Evolutionary conservation across 1,140 invertebrate genomes (phyloP).

Genomic region (Tetragonula clypearis): DNA sequence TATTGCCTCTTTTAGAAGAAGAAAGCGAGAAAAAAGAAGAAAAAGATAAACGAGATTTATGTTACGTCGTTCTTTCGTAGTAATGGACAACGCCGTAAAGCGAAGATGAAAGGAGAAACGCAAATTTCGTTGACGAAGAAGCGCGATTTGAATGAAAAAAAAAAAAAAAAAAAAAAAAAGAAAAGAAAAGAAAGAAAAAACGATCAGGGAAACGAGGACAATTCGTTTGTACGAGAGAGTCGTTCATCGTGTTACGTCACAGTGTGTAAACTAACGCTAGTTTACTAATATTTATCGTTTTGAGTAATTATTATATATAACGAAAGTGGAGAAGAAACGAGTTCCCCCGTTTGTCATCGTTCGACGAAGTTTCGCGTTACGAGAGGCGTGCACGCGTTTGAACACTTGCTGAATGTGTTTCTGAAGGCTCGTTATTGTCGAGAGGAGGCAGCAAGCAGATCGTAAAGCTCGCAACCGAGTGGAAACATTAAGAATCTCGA

Average conservation of each 20-base stretch:
- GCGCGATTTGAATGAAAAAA: too few relatives aligned
- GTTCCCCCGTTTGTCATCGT: not conserved
- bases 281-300: not conserved
- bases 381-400: constrained; percentile 1
- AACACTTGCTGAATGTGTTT: constrained; percentile 13
- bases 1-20: not conserved
- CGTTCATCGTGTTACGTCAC: not conserved
- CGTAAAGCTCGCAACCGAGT: constrained; percentile 33
- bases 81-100: too few relatives aligned
- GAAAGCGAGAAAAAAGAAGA: too few relatives aligned
- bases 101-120: too few relatives aligned
- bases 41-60: too few relatives aligned
- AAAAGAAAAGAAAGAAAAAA: too few relatives aligned
- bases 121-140: too few relatives aligned
- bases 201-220: too few relatives aligned
- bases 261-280: not conserved
- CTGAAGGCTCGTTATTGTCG: constrained; percentile 30
- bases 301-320: not conserved
- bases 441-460: constrained; percentile 34
- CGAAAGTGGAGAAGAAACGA: too few relatives aligned
- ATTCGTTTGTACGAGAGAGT: not conserved
- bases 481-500: not conserved
- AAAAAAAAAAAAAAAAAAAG: too few relatives aligned
- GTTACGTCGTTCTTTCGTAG: too few relatives aligned
- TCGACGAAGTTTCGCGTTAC: constrained; percentile 12